Percentiles rank a stretch among this genome's conserved stretches.
These are phyloP conservation scores for Malaclemys terrapin DNA, from an alignment of 2,113 vertebrate genomes.

Conservation along the genomic window DNA sequence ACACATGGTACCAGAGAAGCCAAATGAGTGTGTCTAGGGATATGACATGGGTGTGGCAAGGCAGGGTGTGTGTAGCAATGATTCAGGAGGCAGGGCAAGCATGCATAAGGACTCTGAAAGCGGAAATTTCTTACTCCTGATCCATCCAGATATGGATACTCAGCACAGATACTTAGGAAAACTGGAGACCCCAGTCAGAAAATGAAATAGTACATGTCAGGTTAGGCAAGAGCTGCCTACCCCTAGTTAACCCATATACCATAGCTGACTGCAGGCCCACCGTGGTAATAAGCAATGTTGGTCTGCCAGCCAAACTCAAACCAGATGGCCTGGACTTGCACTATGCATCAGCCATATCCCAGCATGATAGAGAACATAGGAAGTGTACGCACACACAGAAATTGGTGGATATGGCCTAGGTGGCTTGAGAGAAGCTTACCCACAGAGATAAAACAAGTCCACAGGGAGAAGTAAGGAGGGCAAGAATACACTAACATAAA, in stretches of 20 bases:
- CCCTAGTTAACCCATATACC: not conserved
- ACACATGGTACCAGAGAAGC: not conserved
- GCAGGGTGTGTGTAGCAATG: not conserved
- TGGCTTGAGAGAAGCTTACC: not conserved
- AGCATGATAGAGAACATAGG: not conserved
- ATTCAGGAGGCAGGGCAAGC: not conserved
- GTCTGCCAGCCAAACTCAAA: not conserved
- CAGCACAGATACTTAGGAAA: not conserved
- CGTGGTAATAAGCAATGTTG: not conserved
- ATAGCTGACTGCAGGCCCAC: not conserved
- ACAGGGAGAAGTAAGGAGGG: not conserved
- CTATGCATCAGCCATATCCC: not conserved
- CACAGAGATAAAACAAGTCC: not conserved
- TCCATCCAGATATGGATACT: not conserved
- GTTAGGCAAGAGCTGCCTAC: not conserved
- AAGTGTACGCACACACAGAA: not conserved
- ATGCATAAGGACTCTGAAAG: not conserved
- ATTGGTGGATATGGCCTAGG: not conserved
- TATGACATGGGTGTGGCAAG: fast-evolving
- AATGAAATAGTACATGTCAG: not conserved
- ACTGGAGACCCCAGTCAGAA: not conserved
- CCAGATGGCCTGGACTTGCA: not conserved
- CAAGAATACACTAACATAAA: not conserved
- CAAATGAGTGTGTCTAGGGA: not conserved
- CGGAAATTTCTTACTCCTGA: not conserved